These are phyloP conservation scores for Apoda limacodes DNA, from an alignment of 2,888 invertebrate species.

Conservation along the genomic window DNA sequence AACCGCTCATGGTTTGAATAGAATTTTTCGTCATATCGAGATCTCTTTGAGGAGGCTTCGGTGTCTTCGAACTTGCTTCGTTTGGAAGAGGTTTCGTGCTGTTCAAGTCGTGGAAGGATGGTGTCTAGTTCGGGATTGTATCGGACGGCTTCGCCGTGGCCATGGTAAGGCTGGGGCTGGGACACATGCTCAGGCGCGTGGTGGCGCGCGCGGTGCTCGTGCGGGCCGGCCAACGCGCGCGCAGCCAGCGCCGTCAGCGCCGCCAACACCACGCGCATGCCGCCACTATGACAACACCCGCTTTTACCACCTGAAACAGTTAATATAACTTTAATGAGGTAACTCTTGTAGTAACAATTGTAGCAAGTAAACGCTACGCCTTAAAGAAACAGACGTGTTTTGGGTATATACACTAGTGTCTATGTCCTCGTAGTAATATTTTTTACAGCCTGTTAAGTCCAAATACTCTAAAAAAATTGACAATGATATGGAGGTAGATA, in stretches of 20 bases:
- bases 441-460: no score
- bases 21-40: slow-evolving; percentile 50
- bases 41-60: slow-evolving; percentile 50
- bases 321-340: no score
- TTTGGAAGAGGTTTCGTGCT: slow-evolving; percentile 55
- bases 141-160: slow-evolving; percentile 67
- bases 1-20: slow-evolving; percentile 54
- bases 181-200: slow-evolving; percentile 55
- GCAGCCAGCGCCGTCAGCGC: slow-evolving; percentile 61
- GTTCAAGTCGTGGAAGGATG: slow-evolving; percentile 54
- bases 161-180: slow-evolving; percentile 60
- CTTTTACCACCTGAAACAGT: slow-evolving; percentile 49
- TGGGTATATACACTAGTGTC: no score
- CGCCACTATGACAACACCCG: slow-evolving; percentile 53
- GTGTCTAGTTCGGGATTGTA: slow-evolving; percentile 67
- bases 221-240: slow-evolving; percentile 56
- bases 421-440: no score
- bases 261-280: slow-evolving; percentile 62
- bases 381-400: slow-evolving; percentile 1
- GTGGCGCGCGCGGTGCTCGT: slow-evolving; percentile 65
- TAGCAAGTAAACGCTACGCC: no score
- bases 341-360: no score
- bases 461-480: no score
- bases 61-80: slow-evolving; percentile 43
- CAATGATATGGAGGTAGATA: no score